Base-by-base conservation (phyloP, 2,113 vertebrate genomes). In the Coturnix japonica region DNA sequence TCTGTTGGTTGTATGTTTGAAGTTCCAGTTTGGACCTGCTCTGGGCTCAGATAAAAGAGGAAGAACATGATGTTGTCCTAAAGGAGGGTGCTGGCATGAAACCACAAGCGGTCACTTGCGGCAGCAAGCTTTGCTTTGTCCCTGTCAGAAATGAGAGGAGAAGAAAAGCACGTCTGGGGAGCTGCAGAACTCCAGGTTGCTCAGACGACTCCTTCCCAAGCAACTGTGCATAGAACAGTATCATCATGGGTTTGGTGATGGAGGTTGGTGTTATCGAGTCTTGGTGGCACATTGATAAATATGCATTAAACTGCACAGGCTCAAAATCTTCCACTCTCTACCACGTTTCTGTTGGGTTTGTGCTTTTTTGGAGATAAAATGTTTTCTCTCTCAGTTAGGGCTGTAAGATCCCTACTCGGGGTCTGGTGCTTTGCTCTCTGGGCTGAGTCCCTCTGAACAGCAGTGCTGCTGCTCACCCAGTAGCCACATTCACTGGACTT, bases 1-100 rank as follows among this genome's bases (percentile, higher is more conserved):
- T 92, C 96, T 95, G 93, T 64, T 94, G 87, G 56, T 80, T 94
- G 56, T 89, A 93, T 93, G 91, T 96, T 92, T 95, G 92, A 89
- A 91, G 87, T 87, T 94, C 87, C 89, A 96, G 87, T 93, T 92
- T 89, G 95, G 92, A 94, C 90, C 95, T 90, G 90, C 61, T 95
- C 81, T 66, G 86, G 73, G 77, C 81, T 87, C 61, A 82, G 87
- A 94, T 87, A 49, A 95, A 94, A 96, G 95, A 93, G 94, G 95
- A 96, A 96, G 94, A 94, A 61, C 60, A 33, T 7, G 53, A n/a
- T 88, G 53, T 21, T 83, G 14, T 10, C 28, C 75, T 31, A 3
- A 71, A 80, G 81, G 72, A 92, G 78, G 56, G 35, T 89, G 87
- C 90, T 92, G 81, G 47, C 53, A 78, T 85, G 81, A 80, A 64